Evolutionary conservation across 2,113 vertebrate species (phyloP), one percentile per base, ranked within the genome.

Genomic region (Rhea pennata): DNA sequence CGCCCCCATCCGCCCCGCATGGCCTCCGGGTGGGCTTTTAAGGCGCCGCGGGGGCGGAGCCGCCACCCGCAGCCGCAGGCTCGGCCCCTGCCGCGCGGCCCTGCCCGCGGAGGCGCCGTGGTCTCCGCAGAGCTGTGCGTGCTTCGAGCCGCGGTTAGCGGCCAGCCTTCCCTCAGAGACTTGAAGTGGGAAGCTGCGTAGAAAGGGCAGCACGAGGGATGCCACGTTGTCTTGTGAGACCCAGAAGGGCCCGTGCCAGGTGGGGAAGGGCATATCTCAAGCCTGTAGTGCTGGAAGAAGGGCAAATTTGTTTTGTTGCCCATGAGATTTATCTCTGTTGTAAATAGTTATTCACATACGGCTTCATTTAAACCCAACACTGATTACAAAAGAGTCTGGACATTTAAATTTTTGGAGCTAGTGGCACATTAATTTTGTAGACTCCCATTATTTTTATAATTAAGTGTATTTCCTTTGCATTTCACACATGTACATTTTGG

Each of bases 41-140:
- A 93, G 70, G 90, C 29, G 39, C 31, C 17, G 59, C 76, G 84
- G 69, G 84, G 95, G 95, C 90, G 94, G 94, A 53, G 92, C 94
- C 15, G 90, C 19, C 31, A 83, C 58, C 74, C 33, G 75, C 51
- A 40, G 61, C 56, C 51, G 21, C 64, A 20, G 64, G 92, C 81
- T 80, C 94, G 84, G 94, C 95, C 90, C 5, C 5, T 23, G 29
- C 23, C 8, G 46, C 22, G 3, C 39, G 24, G 21, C 6, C n/a
- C n/a, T 48, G 11, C 12, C 54, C 29, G 54, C 6, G 33, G 33
- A 7, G 40, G 42, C 12, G 26, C 6, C 31, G 4, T 72, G 15
- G 12, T 20, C 6, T 11, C 4, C 42, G 7, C 5, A 40, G 29
- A 39, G 48, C 6, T 10, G 24, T 6, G 36, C 36, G 36, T 36